phyloP scores from a whole-genome alignment of 2,113 vertebrate genomes.

The Cephalopterus ornatus region DNA sequence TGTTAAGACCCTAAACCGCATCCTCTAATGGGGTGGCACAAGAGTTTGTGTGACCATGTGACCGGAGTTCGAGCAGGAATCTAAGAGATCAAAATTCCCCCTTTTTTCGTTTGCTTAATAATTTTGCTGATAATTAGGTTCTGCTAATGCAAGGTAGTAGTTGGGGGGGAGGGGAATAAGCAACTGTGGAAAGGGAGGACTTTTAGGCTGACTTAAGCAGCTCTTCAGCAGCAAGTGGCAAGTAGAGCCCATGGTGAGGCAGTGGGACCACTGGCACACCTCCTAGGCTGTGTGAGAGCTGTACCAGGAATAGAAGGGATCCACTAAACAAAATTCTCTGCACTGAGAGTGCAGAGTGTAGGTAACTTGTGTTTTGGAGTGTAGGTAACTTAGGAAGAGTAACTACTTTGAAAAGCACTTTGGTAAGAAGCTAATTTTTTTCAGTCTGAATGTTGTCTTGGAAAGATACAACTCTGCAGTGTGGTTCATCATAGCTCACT shows the following conservation, averaged over 20 bases:
- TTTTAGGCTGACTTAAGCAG: background rate
- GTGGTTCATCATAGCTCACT: background rate
- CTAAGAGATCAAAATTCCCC: background rate
- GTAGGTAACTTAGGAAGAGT: background rate
- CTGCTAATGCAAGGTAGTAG: background rate
- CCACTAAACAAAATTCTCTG: background rate
- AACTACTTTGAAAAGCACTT: background rate
- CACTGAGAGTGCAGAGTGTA: background rate
- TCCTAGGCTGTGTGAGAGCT: background rate
- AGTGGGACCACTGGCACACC: background rate
- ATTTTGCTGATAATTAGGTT: background rate
- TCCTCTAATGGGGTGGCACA: too few species aligned
- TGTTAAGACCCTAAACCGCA: background rate
- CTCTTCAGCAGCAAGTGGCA: background rate
- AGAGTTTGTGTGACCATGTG: background rate
- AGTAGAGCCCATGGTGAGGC: background rate
- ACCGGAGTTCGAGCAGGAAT: background rate
- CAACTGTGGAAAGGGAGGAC: background rate
- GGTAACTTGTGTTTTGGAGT: background rate
- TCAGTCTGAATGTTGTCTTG: background rate
- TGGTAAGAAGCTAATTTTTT: background rate
- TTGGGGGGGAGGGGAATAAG: accelerated
- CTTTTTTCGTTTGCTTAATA: background rate
- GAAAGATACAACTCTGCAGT: background rate
- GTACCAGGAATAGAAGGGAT: background rate